A percentile compares a stretch with the other conserved stretches of the same genome.
Evolutionary conservation across 1,140 invertebrate species (phyloP).

Genomic region (Psilanteris sp.): DNA sequence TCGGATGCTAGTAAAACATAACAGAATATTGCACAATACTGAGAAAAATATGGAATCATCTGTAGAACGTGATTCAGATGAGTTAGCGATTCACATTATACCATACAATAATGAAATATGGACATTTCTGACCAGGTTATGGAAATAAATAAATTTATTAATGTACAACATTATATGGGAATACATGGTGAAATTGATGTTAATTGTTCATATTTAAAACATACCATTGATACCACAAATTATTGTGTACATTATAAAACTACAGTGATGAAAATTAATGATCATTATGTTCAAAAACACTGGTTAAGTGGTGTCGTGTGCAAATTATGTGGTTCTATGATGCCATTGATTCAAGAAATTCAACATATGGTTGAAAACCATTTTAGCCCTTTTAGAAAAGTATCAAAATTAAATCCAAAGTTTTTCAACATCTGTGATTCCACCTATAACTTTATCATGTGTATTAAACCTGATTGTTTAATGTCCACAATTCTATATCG

Average conservation of each 20-base stretch:
- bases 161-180: slow-evolving; percentile 6
- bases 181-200: neutral
- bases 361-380: slow-evolving; percentile 35
- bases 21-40: slow-evolving; percentile 2
- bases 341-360: slow-evolving; percentile 10
- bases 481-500: slow-evolving; percentile 24
- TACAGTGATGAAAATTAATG: neutral
- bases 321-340: slow-evolving; percentile 24
- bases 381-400: neutral
- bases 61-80: neutral
- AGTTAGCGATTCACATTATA: slow-evolving; percentile 24
- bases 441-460: slow-evolving; percentile 12
- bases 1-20: slow-evolving; percentile 61
- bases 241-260: no score
- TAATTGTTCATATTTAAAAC: slow-evolving; percentile 42
- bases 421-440: neutral
- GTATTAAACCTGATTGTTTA: slow-evolving; percentile 12
- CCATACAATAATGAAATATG: slow-evolving; percentile 16
- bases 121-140: neutral
- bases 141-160: slow-evolving; percentile 26
- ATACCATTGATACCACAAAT: no score
- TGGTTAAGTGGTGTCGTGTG: slow-evolving; percentile 18
- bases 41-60: neutral
- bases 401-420: neutral
- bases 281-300: slow-evolving; percentile 25